Percentiles rank a stretch among this genome's conserved stretches.
Evolutionary conservation across 2,888 invertebrate species (phyloP).

Genomic region (Diplazon laetatorius): DNA sequence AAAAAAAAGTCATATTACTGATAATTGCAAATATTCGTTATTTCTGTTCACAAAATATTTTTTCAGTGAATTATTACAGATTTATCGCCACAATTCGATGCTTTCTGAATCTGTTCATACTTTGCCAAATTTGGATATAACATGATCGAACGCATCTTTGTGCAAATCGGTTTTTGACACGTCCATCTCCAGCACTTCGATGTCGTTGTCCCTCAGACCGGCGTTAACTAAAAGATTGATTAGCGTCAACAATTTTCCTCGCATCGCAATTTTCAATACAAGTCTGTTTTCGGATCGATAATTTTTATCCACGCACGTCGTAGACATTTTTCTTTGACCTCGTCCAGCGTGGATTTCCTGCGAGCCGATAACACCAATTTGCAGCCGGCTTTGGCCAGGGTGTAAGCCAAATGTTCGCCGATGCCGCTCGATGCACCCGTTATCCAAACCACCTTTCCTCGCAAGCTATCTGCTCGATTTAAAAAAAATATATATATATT

Average conservation of each 20-base stretch:
- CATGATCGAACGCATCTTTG: conserved; percentile 85
- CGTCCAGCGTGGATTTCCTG: conserved; percentile 85
- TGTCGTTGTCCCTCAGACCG: conserved; percentile 84
- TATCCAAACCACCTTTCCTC: conserved; percentile 91
- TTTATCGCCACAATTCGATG: not conserved
- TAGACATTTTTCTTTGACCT: conserved; percentile 87
- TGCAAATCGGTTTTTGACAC: conserved; percentile 86
- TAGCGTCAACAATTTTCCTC: not conserved
- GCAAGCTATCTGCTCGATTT: conserved; percentile 84
- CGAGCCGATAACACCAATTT: conserved; percentile 88
- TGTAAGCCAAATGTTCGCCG: conserved; percentile 89
- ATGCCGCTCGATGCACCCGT: conserved; percentile 94
- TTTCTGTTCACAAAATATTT: not conserved
- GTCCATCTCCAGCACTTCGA: conserved; percentile 88
- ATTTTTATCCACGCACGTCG: conserved; percentile 71
- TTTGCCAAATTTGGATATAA: conserved; percentile 87
- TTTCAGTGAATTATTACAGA: too few species aligned
- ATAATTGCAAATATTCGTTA: not conserved
- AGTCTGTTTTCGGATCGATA: conserved; percentile 11
- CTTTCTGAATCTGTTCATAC: conserved; percentile 74
- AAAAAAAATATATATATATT: too few species aligned
- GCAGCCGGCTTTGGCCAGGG: conserved; percentile 87
- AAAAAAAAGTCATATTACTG: too few species aligned
- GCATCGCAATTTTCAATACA: conserved; percentile 41
- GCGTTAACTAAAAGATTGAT: conserved; percentile 61